phyloP scores from a whole-genome alignment of 2,888 invertebrate species.

The Oegoconia quadripuncta region DNA sequence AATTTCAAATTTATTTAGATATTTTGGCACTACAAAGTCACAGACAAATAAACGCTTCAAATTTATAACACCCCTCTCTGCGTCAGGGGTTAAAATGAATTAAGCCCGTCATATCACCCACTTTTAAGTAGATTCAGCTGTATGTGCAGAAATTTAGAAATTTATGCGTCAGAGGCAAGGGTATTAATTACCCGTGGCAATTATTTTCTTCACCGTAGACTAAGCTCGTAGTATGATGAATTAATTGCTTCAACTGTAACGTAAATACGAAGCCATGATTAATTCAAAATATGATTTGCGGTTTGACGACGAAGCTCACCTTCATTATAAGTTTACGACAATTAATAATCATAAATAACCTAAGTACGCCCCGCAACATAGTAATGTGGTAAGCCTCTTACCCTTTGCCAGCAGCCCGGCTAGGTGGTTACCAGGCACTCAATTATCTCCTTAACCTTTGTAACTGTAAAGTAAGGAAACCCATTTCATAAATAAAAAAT shows the following conservation, averaged over 20 bases:
- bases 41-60: too few species aligned
- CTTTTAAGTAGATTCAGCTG: background rate
- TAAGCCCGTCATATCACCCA: background rate
- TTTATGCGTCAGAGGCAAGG: conserved; percentile 4
- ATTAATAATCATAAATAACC: background rate
- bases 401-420: too few species aligned
- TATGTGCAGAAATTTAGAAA: background rate
- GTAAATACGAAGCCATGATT: conserved; percentile 11
- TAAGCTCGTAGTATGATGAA: conserved; percentile 7
- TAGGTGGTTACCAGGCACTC: too few species aligned
- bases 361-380: too few species aligned
- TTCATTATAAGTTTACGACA: background rate
- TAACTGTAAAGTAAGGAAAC: too few species aligned
- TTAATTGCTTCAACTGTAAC: conserved; percentile 8
- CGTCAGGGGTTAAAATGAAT: too few species aligned
- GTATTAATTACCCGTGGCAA: conserved; percentile 7
- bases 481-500: too few species aligned
- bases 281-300: conserved; percentile 1
- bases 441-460: too few species aligned
- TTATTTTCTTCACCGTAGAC: conserved; percentile 4
- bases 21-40: too few species aligned
- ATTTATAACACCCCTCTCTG: too few species aligned
- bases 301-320: conserved; percentile 1
- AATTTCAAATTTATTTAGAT: too few species aligned
- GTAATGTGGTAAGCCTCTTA: too few species aligned